Percentiles rank a stretch among this genome's conserved stretches.
phyloP scores from a whole-genome alignment of 2,797 vertebrate species.

The Macrochelys suwanniensis region DNA sequence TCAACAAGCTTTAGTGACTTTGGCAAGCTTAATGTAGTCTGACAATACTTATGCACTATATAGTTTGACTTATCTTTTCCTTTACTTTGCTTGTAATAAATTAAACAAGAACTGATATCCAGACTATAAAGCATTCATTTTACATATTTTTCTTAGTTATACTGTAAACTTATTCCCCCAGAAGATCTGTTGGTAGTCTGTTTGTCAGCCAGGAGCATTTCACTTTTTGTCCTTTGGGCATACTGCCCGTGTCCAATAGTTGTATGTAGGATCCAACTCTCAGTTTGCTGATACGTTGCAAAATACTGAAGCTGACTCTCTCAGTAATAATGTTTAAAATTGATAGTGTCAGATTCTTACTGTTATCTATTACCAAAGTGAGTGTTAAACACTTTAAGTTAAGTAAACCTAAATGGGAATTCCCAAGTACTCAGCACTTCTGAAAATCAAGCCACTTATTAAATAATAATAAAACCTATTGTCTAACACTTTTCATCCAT shows the following conservation, averaged over 20 bases:
- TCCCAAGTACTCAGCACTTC: background rate
- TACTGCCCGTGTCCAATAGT: rapidly evolving
- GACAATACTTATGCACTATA: background rate
- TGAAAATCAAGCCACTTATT: background rate
- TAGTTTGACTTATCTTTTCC: rapidly evolving
- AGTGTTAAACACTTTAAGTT: background rate
- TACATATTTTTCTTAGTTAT: rapidly evolving
- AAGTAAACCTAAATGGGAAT: background rate
- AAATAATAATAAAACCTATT: background rate
- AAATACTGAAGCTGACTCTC: rapidly evolving
- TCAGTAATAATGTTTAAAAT: background rate
- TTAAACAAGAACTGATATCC: background rate
- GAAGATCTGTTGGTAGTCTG: background rate
- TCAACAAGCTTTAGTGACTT: background rate
- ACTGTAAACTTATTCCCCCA: background rate
- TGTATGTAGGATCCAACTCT: rapidly evolving
- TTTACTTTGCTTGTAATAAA: background rate
- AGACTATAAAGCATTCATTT: background rate
- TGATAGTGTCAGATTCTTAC: background rate
- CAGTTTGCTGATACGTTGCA: background rate
- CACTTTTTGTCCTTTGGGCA: background rate
- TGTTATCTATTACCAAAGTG: background rate
- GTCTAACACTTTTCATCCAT: too few relatives aligned
- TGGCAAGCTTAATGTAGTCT: too few relatives aligned
- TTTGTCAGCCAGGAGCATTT: background rate